phyloP scores from a whole-genome alignment of 2,888 invertebrate species.

The Phrixothrix hirtus region DNA sequence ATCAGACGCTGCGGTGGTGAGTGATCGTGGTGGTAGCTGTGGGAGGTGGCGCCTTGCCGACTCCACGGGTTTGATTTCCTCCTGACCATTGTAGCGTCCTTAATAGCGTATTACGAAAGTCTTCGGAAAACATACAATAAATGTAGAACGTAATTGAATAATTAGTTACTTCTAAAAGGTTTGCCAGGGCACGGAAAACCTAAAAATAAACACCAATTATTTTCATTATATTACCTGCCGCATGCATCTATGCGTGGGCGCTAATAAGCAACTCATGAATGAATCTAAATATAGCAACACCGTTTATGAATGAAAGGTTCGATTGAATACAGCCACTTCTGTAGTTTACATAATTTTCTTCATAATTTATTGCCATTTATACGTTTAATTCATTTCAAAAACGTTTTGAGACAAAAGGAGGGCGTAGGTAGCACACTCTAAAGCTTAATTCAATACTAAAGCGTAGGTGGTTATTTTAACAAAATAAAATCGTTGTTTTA shows the following conservation, averaged over 20 bases:
- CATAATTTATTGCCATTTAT: no score
- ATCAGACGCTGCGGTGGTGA: constrained; percentile 53
- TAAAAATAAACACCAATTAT: constrained; percentile 42
- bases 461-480: no score
- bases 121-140: constrained; percentile 77
- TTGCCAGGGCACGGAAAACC: constrained; percentile 72
- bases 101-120: constrained; percentile 71
- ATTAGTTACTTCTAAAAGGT: constrained; percentile 74
- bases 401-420: no score
- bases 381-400: no score
- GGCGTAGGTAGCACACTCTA: no score
- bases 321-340: no score
- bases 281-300: constrained; percentile 6
- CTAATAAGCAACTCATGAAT: constrained; percentile 9
- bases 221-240: not conserved
- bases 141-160: constrained; percentile 80
- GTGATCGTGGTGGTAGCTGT: constrained; percentile 55
- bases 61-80: constrained; percentile 45
- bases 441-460: no score
- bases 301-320: constrained; percentile 11
- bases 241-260: no score
- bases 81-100: constrained; percentile 66
- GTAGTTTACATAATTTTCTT: no score
- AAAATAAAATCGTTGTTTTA: no score
- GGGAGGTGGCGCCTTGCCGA: constrained; percentile 47